These are phyloP conservation scores for Tylochromis polylepis DNA, from an alignment of 2,113 vertebrate species.

Conservation along the genomic window DNA sequence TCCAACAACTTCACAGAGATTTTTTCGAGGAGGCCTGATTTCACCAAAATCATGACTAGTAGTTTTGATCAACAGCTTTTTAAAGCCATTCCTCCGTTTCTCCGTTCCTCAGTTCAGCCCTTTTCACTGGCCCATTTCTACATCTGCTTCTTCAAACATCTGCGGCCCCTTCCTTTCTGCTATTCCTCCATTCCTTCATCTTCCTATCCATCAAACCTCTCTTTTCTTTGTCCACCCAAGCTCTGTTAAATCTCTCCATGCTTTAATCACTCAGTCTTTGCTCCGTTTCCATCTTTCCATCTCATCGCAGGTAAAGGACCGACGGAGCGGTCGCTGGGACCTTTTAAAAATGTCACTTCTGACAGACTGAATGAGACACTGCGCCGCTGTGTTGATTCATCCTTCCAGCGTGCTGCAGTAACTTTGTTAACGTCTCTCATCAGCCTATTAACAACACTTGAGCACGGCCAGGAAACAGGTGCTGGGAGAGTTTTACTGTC, in stretches of 20 bases:
- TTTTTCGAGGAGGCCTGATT: slow-evolving; percentile 27
- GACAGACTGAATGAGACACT: slow-evolving; percentile 48
- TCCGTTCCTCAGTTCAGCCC: slow-evolving; percentile 3
- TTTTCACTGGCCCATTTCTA: background rate
- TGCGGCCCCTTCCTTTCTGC: background rate
- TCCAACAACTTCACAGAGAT: slow-evolving; percentile 26
- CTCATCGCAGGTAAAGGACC: slow-evolving; percentile 19
- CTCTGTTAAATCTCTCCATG: slow-evolving; percentile 25
- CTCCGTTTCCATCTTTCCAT: slow-evolving; percentile 34
- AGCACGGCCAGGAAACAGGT: slow-evolving; percentile 69
- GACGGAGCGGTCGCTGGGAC: slow-evolving; percentile 33
- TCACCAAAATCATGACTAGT: background rate
- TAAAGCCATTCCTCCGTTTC: background rate
- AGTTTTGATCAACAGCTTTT: slow-evolving; percentile 4
- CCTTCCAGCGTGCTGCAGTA: slow-evolving; percentile 41
- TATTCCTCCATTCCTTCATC: slow-evolving; percentile 31
- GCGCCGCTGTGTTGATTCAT: slow-evolving; percentile 59
- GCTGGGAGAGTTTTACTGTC: slow-evolving; percentile 60
- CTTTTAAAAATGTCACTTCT: slow-evolving; percentile 58
- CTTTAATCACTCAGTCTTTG: slow-evolving; percentile 15
- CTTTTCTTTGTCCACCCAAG: slow-evolving; percentile 13
- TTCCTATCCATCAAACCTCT: background rate
- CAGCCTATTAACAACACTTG: slow-evolving; percentile 68
- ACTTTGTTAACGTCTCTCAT: slow-evolving; percentile 71
- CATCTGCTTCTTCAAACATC: slow-evolving; percentile 6